Evolutionary conservation across 2,797 vertebrate species (phyloP).

Genomic region (Gobio occitaniae): DNA sequence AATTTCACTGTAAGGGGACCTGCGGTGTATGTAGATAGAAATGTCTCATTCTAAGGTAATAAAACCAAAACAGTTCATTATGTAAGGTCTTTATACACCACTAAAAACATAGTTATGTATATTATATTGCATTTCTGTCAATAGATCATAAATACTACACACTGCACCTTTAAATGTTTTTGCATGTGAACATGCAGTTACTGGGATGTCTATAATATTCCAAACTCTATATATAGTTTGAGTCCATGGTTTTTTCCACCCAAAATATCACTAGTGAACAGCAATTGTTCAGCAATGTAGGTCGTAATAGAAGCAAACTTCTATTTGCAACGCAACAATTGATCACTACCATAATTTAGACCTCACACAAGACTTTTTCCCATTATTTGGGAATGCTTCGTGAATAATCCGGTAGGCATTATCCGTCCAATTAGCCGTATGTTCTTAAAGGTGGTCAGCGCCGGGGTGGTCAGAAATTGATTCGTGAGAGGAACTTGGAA

Average conservation of each 20-base stretch:
- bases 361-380: conserved; percentile 5
- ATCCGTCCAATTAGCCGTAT: conserved; percentile 34
- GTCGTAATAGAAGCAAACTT: not conserved
- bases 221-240: not conserved
- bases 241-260: no score
- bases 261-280: not conserved
- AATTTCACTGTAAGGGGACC: no score
- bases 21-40: no score
- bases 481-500: conserved; percentile 58
- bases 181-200: not conserved
- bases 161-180: not conserved
- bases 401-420: conserved; percentile 53
- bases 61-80: no score
- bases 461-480: conserved; percentile 61
- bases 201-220: not conserved
- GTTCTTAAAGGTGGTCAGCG: conserved; percentile 40
- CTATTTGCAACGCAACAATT: not conserved
- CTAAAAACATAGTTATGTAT: no score
- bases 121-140: no score
- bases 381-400: conserved; percentile 49
- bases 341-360: conserved; percentile 8
- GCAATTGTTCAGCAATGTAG: not conserved
- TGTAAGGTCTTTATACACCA: no score
- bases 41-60: no score
- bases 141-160: no score